Evolutionary conservation across 2,888 invertebrate genomes (phyloP).

Genomic region (Eilema sororculum): DNA sequence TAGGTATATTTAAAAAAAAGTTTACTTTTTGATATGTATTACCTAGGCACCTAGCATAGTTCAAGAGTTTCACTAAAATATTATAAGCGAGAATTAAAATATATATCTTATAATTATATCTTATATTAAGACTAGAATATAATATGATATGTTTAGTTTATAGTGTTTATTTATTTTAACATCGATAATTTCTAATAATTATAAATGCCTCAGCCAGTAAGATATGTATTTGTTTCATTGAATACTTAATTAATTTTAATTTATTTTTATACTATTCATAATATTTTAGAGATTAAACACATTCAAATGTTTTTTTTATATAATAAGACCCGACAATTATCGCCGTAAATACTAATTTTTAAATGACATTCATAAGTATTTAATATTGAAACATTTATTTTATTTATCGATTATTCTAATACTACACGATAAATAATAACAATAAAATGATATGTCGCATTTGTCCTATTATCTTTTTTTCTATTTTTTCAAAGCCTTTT

Average conservation of each 20-base stretch:
- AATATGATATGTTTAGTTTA: constrained; percentile 61
- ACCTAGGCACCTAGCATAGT: constrained; percentile 78
- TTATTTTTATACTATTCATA: constrained; percentile 63
- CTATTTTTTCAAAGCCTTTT: constrained; percentile 55
- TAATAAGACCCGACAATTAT: constrained; percentile 59
- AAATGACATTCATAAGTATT: constrained; percentile 71
- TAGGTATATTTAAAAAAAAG: constrained; percentile 43
- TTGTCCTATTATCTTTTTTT: constrained; percentile 53
- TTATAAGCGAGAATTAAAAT: constrained; percentile 59
- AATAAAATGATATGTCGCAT: constrained; percentile 61
- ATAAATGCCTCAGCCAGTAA: constrained; percentile 86
- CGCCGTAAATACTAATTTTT: constrained; percentile 50
- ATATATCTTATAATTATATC: constrained; percentile 47
- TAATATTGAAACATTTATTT: constrained; percentile 65
- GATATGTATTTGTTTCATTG: constrained; percentile 85
- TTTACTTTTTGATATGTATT: constrained; percentile 72
- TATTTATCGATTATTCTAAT: constrained; percentile 50
- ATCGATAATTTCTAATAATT: constrained; percentile 71
- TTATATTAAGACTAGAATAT: constrained; percentile 54
- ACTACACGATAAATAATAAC: constrained; percentile 61
- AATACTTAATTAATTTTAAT: constrained; percentile 71
- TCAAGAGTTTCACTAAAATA: constrained; percentile 50
- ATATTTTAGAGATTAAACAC: constrained; percentile 73
- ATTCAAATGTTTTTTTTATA: constrained; percentile 62
- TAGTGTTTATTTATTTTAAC: constrained; percentile 67